Percentiles rank a stretch among this genome's conserved stretches.
Conservation (phyloP, 2,797 vertebrate species). For the Garrulus glandarius region DNA sequence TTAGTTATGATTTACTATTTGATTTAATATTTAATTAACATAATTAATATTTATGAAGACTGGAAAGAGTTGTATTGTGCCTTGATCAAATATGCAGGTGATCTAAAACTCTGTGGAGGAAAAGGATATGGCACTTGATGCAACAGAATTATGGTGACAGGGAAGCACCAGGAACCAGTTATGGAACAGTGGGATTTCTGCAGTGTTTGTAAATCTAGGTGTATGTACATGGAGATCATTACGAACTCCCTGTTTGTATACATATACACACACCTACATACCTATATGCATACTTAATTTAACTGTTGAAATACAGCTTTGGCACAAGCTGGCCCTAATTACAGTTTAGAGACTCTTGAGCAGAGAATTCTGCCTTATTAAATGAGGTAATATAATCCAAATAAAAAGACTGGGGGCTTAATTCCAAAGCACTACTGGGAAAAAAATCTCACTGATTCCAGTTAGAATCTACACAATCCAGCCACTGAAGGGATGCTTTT, state of each 20-base stretch:
- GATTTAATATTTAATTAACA: constrained; percentile 30
- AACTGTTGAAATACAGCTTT: background rate
- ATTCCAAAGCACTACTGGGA: background rate
- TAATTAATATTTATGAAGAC: constrained; percentile 28
- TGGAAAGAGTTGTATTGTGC: background rate
- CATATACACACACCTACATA: background rate
- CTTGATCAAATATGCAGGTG: constrained; percentile 1
- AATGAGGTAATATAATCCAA: background rate
- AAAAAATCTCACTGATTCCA: background rate
- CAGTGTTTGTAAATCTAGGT: background rate
- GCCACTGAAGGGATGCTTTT: background rate
- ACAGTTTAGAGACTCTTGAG: background rate
- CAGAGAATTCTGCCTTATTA: background rate
- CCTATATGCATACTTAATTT: background rate
- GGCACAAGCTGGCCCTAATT: background rate
- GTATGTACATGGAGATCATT: background rate
- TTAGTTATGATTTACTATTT: constrained; percentile 9
- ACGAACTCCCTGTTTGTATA: background rate
- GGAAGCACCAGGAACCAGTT: background rate
- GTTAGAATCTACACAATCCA: background rate
- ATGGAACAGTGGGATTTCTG: background rate
- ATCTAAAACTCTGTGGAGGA: background rate
- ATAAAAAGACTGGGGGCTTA: background rate
- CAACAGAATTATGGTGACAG: background rate
- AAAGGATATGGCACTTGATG: background rate